These are phyloP conservation scores for Neolamprologus ventralis DNA, from an alignment of 2,113 vertebrate species.

Conservation along the genomic window DNA sequence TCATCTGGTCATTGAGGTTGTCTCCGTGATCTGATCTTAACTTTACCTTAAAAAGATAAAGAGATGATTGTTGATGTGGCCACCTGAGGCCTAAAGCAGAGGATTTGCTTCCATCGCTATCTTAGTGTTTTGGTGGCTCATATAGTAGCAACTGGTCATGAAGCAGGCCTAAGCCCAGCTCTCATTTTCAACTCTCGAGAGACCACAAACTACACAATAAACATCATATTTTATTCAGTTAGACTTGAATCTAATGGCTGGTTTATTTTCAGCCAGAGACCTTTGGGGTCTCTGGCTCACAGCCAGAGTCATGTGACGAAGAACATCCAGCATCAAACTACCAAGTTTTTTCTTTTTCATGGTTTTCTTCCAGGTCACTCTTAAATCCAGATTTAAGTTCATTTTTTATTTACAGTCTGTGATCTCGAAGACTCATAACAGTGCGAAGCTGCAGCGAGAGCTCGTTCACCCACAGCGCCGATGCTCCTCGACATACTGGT, in stretches of 20 bases:
- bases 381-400: fast-evolving
- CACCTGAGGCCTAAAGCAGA: neutral
- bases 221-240: fast-evolving
- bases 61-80: neutral
- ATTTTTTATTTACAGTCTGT: neutral
- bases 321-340: neutral
- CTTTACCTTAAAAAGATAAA: neutral
- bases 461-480: neutral
- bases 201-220: fast-evolving
- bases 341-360: neutral
- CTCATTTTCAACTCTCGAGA: neutral
- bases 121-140: neutral
- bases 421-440: neutral
- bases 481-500: neutral
- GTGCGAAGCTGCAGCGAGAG: neutral
- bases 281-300: neutral
- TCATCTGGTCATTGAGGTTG: neutral
- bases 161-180: neutral
- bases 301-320: neutral
- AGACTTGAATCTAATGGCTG: neutral
- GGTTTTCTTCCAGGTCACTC: neutral
- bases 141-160: neutral
- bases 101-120: neutral
- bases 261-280: neutral
- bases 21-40: neutral